These are phyloP conservation scores for Manis javanica DNA, from an alignment of 2,797 vertebrate genomes.

Conservation along the genomic window DNA sequence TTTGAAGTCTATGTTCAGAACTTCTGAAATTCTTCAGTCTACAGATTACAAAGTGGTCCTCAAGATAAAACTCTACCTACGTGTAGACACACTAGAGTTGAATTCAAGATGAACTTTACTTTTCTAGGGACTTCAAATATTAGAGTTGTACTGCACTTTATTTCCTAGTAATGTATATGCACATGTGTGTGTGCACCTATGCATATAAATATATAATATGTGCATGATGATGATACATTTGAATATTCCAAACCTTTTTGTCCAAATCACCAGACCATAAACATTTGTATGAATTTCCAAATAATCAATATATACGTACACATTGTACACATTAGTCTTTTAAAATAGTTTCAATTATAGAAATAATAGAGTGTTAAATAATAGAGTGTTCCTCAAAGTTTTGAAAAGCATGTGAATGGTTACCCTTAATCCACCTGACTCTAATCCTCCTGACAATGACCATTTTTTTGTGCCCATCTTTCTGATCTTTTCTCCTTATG, in stretches of 20 bases:
- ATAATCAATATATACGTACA: neutral
- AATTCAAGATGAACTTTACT: conserved; percentile 62
- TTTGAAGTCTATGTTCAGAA: conserved; percentile 73
- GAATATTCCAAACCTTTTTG: neutral
- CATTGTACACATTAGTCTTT: neutral
- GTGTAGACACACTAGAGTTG: conserved; percentile 40
- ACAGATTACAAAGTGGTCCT: conserved; percentile 54
- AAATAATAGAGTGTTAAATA: neutral
- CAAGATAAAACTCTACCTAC: conserved; percentile 15
- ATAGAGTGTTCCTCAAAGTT: neutral
- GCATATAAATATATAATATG: neutral
- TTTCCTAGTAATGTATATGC: neutral
- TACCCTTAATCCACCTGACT: neutral
- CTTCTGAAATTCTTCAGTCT: conserved; percentile 68
- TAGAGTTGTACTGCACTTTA: neutral
- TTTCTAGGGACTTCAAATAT: conserved; percentile 54
- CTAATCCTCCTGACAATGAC: neutral
- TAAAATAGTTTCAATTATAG: neutral
- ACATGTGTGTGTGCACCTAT: neutral
- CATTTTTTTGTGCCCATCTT: neutral
- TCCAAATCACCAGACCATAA: neutral
- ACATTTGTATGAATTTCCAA: neutral
- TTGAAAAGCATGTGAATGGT: neutral
- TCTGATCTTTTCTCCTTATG: neutral
- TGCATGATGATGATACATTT: neutral